Conservation (phyloP, 2,113 vertebrate genomes). For the Climacteris rufus region DNA sequence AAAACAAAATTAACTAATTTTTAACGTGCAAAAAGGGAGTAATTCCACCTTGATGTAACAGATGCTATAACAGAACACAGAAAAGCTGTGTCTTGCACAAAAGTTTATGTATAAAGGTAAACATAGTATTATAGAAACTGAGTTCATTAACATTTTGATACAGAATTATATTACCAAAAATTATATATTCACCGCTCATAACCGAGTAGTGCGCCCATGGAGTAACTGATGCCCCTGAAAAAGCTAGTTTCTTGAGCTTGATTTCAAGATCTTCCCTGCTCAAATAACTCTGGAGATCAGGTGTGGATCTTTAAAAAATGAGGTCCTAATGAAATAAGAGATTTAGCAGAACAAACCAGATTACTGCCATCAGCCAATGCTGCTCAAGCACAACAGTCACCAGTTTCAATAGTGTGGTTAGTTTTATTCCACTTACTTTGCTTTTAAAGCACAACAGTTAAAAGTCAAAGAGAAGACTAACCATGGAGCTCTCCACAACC, state of each 20-base stretch:
- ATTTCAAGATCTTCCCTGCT: background rate
- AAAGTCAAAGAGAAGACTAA: slow-evolving; percentile 7
- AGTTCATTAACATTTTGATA: background rate
- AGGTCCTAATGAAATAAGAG: background rate
- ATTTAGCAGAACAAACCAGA: background rate
- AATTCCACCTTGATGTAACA: background rate
- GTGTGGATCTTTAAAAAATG: background rate
- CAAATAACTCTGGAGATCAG: background rate
- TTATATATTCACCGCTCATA: background rate
- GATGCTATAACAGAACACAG: background rate
- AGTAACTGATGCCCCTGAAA: background rate
- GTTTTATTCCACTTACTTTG: background rate
- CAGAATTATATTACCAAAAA: background rate
- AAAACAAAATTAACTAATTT: slow-evolving; percentile 17
- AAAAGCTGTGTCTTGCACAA: background rate
- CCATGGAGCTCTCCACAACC: background rate
- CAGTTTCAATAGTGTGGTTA: background rate
- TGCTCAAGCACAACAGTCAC: background rate
- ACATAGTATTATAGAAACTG: background rate
- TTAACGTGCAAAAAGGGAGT: background rate
- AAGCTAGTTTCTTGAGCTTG: background rate
- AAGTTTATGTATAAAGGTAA: background rate
- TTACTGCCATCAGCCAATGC: background rate
- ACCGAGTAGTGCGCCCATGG: background rate
- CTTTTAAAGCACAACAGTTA: slow-evolving; percentile 22